phyloP scores from a whole-genome alignment of 2,113 vertebrate species.

The Larimichthys crocea region DNA sequence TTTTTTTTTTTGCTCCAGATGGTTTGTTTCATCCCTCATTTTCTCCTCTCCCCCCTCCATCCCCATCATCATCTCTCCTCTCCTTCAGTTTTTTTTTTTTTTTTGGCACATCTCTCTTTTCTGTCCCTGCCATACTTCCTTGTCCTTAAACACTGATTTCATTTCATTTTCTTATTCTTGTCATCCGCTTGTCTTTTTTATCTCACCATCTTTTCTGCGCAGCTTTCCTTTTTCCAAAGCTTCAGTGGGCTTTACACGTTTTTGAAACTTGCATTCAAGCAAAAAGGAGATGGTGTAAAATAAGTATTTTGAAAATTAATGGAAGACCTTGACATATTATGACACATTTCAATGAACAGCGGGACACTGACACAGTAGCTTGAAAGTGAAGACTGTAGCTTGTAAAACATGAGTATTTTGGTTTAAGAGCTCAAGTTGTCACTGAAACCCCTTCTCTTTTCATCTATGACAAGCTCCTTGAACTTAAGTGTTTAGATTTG shows the following conservation, averaged over 20 bases:
- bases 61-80: slow-evolving; percentile 26
- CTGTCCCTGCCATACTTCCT: background rate
- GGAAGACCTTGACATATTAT: slow-evolving; percentile 44
- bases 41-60: slow-evolving; percentile 29
- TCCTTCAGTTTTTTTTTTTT: slow-evolving; percentile 1
- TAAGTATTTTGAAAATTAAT: slow-evolving; percentile 20
- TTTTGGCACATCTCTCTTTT: slow-evolving; percentile 1
- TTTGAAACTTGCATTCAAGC: slow-evolving; percentile 25
- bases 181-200: slow-evolving; percentile 45
- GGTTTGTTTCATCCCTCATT: slow-evolving; percentile 58
- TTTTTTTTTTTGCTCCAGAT: slow-evolving; percentile 63
- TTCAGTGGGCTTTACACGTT: slow-evolving; percentile 37
- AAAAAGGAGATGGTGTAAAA: slow-evolving; percentile 12
- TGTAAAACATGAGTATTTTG: slow-evolving; percentile 17
- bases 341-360: slow-evolving; percentile 29
- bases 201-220: slow-evolving; percentile 24
- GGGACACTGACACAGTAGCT: background rate
- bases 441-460: background rate
- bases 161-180: slow-evolving; percentile 22
- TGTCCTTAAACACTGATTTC: slow-evolving; percentile 9
- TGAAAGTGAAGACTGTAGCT: slow-evolving; percentile 1
- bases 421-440: slow-evolving; percentile 15
- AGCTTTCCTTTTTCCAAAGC: slow-evolving; percentile 27
- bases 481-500: background rate
- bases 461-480: slow-evolving; percentile 7